These are phyloP conservation scores for Tethea ocularis DNA, from an alignment of 2,888 invertebrate genomes.

Conservation along the genomic window DNA sequence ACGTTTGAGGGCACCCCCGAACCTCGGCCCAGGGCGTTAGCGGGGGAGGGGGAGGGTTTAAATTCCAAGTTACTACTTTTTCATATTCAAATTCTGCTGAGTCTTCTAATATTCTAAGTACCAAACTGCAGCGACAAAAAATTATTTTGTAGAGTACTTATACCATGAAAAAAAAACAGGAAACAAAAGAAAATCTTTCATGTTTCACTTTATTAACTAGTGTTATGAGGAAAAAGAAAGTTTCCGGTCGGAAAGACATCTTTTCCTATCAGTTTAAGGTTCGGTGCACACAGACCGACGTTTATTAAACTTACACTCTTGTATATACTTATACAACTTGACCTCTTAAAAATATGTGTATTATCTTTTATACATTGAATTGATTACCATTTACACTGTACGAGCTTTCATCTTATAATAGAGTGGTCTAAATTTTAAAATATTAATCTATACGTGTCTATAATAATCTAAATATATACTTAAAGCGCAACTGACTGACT, in stretches of 20 bases:
- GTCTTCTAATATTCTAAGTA: background rate
- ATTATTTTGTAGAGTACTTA: constrained; percentile 6
- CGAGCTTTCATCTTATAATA: background rate
- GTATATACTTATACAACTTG: background rate
- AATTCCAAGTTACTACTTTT: no score
- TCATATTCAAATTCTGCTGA: background rate
- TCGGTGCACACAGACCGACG: constrained; percentile 37
- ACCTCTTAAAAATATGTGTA: background rate
- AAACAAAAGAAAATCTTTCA: constrained; percentile 43
- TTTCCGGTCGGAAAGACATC: constrained; percentile 52
- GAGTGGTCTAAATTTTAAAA: no score
- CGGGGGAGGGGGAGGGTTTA: no score
- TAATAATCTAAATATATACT: no score
- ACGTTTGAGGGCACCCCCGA: no score
- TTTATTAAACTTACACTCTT: constrained; percentile 19
- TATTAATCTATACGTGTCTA: no score
- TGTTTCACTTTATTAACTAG: constrained; percentile 59
- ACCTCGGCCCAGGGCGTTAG: no score
- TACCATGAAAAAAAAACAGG: constrained; percentile 31
- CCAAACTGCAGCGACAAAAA: background rate
- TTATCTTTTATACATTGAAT: background rate
- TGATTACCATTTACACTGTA: background rate
- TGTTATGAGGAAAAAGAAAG: constrained; percentile 55
- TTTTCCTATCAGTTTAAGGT: constrained; percentile 50
- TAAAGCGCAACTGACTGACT: no score